Base-by-base conservation (phyloP, 53 echinoderm and acorn worm species). In the Stichopus horrens region DNA sequence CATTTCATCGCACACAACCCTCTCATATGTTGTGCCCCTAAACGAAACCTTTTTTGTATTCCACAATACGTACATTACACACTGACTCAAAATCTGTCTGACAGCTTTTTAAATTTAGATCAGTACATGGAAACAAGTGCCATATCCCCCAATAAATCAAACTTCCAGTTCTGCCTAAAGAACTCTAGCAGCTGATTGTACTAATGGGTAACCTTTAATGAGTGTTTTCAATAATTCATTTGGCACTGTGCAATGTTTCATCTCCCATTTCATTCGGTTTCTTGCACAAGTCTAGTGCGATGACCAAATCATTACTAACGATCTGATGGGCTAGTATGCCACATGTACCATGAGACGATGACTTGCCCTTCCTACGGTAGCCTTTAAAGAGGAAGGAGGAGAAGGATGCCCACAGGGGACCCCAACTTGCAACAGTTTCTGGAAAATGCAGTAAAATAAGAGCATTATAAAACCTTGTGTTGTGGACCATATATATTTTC, bases 291-390 rank as follows among this genome's bases (percentile, higher is more conserved):
- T 59, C 63, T 23, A 22, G 83, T 16, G 83, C 83, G 22, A 83
- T 83, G 19, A 83, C 83, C 58, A 19, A 83, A 63, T 83, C 59
- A 10, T 83, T 83, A 4, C 16, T 20, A n/a, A 83, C 83, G 6
- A 83, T 63, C 4, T 59, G 83, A 18, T 59, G 83, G 9, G 83
- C 83, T 59, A 83, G 56, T 8, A 37, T 37, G 37, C 58, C 81
- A 14, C 58, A 16, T 8, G 81, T 81, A 9, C 58, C 81, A 81
- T 55, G 58, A 57, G n/a, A 81, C 19, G 55, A 19, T 54, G 57
- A 81, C 55, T 81, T 81, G 11, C 18, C 4, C 52, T 54, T 81
- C 57, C 81, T 81, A 21, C 55, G 54, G 57, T 56, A 81, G 11
- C 81, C 81, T 57, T 81, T 57, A 57, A 55, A 81, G 14, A 57